These are phyloP conservation scores for Stratiomys singularior DNA, from an alignment of 2,888 invertebrate genomes.

Conservation along the genomic window DNA sequence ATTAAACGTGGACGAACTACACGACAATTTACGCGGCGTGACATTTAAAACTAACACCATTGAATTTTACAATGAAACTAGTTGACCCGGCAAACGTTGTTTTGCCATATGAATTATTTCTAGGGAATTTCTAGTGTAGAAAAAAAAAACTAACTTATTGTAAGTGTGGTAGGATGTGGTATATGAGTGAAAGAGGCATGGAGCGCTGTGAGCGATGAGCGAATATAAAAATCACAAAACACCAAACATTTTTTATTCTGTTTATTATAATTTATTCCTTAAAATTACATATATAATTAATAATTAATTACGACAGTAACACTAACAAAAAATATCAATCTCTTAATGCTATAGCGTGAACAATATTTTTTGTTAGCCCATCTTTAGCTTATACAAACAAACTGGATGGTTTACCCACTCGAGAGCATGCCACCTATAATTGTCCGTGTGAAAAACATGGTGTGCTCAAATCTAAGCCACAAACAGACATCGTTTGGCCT, in stretches of 20 bases:
- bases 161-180: background rate
- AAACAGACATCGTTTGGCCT: conserved; percentile 56
- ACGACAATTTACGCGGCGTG: too few species aligned
- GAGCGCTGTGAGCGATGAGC: background rate
- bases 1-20: too few species aligned
- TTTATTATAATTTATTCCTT: background rate
- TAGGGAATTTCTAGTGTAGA: too few species aligned
- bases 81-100: too few species aligned
- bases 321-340: background rate
- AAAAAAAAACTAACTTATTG: background rate
- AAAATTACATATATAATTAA: too few species aligned
- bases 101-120: too few species aligned
- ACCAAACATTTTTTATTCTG: background rate
- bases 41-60: too few species aligned
- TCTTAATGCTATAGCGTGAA: background rate
- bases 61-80: too few species aligned
- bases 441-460: conserved; percentile 58
- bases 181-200: background rate
- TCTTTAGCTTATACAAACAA: conserved; percentile 11
- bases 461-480: conserved; percentile 56
- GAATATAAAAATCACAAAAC: background rate
- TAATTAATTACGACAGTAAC: background rate
- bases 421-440: conserved; percentile 58
- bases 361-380: background rate
- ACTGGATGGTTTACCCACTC: conserved; percentile 53